Evolutionary conservation across 2,113 vertebrate genomes (phyloP), one percentile per base, ranked within the genome.

Genomic region (Sorex araneus): DNA sequence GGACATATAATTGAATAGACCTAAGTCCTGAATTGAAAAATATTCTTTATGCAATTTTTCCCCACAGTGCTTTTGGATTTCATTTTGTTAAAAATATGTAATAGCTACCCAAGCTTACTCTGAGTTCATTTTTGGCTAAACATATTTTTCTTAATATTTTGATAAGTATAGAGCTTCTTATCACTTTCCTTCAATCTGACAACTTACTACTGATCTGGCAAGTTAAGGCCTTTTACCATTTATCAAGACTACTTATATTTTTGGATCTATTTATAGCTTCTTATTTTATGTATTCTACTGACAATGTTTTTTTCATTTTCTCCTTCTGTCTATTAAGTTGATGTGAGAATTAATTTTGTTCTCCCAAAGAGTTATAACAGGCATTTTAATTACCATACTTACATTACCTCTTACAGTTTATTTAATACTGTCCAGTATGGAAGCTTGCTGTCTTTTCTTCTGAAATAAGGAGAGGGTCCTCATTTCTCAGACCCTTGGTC

Each of bases 281-380:
- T 64, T 80, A 67, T 40, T 85, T 63, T 87, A 64, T 70, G 11
- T 54, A 15, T 93, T 76, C 25, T 75, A 36, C 34, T 85, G 16
- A n/a, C 23, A 43, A 7, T 23, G n/a, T 1, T 34, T 77, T 77
- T 60, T 60, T 60, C 15, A 60, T 60, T 60, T 43, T 54, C 15
- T 54, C 70, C 87, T 63, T 79, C 28, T 66, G 1, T 34, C 43
- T 78, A 13, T 25, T 63, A 28, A 8, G 27, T 76, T 34, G n/a
- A 40, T 74, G 10, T 34, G 27, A 10, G 10, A 27, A 66, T 30
- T 30, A 84, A 89, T 0, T 57, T 64, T 89, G 71, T 77, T 82
- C 64, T 40, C 27, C 21, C 21, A 3, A 27, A 25, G 10, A 73
- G 21, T 34, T 36, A 36, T 23, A 73, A 32, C 15, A n/a, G 13